A percentile compares a stretch with the other conserved stretches of the same genome.
Evolutionary conservation across 2,797 vertebrate genomes (phyloP).

Genomic region (Thunnus albacares): DNA sequence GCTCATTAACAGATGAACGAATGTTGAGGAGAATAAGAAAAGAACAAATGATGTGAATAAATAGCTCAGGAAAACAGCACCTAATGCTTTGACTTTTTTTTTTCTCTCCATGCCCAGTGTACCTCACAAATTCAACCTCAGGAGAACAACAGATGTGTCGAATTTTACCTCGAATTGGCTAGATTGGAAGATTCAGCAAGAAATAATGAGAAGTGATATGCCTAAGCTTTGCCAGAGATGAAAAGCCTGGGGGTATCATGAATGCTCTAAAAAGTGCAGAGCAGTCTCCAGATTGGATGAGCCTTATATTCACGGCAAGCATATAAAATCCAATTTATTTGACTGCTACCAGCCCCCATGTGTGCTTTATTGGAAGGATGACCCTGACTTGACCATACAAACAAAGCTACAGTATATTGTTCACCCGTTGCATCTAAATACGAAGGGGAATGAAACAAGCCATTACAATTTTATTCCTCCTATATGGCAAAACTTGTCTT

Average conservation of each 20-base stretch:
- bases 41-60: constrained; percentile 62
- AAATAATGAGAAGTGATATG: constrained; percentile 86
- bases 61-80: constrained; percentile 62
- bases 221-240: constrained; percentile 76
- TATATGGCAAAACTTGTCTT: constrained; percentile 52
- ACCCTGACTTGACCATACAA: constrained; percentile 75
- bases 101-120: constrained; percentile 31
- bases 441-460: constrained; percentile 49
- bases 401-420: constrained; percentile 61
- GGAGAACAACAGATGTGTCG: constrained; percentile 65
- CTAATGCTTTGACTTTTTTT: constrained; percentile 43
- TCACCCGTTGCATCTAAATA: constrained; percentile 65
- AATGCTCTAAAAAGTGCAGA: constrained; percentile 77
- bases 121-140: constrained; percentile 69
- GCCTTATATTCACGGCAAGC: constrained; percentile 72
- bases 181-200: constrained; percentile 82
- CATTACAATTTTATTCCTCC: constrained; percentile 62
- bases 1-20: constrained; percentile 58
- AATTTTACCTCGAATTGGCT: constrained; percentile 77
- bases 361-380: constrained; percentile 71
- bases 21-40: constrained; percentile 39
- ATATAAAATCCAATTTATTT: constrained; percentile 79
- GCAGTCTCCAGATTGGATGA: constrained; percentile 77
- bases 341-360: constrained; percentile 59
- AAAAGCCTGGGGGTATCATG: constrained; percentile 82